Evolutionary conservation across 2,113 vertebrate genomes (phyloP).

Genomic region (Gulo gulo): DNA sequence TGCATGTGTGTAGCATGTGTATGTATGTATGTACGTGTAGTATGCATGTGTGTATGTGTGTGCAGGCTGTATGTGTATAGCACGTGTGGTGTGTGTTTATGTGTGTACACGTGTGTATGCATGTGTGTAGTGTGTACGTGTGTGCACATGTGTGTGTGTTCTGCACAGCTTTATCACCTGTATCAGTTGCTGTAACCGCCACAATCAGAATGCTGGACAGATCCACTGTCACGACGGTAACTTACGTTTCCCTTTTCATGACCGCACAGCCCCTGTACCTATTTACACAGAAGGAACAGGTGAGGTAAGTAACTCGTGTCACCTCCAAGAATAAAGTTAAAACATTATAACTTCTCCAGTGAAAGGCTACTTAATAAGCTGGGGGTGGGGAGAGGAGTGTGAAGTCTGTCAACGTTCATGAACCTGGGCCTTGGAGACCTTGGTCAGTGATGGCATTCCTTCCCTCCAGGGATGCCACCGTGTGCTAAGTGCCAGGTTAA

Average conservation of each 20-base stretch:
- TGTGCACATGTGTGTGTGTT: not conserved
- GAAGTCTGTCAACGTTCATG: not conserved
- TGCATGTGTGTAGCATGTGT: rapidly evolving
- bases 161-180: not conserved
- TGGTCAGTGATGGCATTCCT: not conserved
- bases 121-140: not conserved
- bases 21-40: not conserved
- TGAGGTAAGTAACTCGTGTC: not conserved
- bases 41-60: not conserved
- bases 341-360: not conserved
- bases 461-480: not conserved
- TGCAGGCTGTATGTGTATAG: not conserved
- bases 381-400: not conserved
- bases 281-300: not conserved
- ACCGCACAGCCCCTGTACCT: not conserved
- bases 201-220: not conserved
- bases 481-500: not conserved
- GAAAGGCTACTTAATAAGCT: not conserved
- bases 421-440: not conserved
- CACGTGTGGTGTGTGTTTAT: not conserved
- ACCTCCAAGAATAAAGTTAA: not conserved
- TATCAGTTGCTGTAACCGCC: not conserved
- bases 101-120: not conserved
- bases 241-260: not conserved
- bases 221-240: not conserved